Conservation (phyloP, 2,888 invertebrate genomes). For the Rutpela maculata region DNA sequence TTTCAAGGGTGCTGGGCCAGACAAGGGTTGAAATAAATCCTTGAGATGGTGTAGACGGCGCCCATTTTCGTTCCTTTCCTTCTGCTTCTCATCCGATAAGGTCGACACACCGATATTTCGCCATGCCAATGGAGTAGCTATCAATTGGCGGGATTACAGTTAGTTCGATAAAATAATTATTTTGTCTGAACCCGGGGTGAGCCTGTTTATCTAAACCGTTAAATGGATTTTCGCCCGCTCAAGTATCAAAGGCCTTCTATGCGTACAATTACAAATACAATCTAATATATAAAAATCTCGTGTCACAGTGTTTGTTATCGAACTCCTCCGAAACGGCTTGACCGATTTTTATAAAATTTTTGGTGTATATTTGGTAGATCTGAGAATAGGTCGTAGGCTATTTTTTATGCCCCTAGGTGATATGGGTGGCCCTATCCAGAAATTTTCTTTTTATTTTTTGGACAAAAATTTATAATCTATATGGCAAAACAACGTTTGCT, state of each 20-base stretch:
- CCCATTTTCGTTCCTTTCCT: constrained; percentile 30
- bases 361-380: no score
- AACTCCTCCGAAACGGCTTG: no score
- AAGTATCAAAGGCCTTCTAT: neutral
- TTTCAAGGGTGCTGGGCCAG: constrained; percentile 26
- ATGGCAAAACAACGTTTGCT: no score
- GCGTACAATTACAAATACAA: neutral
- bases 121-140: constrained; percentile 14
- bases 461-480: no score
- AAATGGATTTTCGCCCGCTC: neutral
- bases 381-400: no score
- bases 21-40: constrained; percentile 33
- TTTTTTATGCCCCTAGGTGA: no score
- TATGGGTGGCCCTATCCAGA: no score
- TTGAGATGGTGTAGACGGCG: constrained; percentile 22
- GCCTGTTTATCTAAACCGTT: constrained; percentile 12
- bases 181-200: constrained; percentile 16
- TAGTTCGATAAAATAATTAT: constrained; percentile 22
- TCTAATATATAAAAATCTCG: no score
- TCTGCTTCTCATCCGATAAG: constrained; percentile 37
- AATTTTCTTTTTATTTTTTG: no score
- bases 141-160: constrained; percentile 20
- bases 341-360: no score
- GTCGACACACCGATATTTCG: constrained; percentile 22
- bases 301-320: no score